Evolutionary conservation across 1,140 invertebrate genomes (phyloP).

Genomic region (Temnothorax nylanderi): DNA sequence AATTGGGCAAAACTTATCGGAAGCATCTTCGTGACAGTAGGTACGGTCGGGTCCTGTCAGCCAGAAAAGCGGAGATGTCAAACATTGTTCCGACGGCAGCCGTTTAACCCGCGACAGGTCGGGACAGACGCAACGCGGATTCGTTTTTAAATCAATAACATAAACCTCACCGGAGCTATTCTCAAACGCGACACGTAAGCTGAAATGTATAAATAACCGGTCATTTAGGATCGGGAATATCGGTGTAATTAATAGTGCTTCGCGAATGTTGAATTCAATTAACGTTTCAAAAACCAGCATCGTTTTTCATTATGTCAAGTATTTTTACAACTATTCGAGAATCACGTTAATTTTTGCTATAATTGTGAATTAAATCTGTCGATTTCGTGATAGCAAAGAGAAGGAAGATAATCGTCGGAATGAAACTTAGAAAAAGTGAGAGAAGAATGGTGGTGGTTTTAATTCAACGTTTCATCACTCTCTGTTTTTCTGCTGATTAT

Average conservation of each 20-base stretch:
- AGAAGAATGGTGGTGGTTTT: neutral
- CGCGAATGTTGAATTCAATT: neutral
- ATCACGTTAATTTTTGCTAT: neutral
- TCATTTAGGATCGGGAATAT: neutral
- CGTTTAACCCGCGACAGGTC: slow-evolving; percentile 20
- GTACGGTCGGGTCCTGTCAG: slow-evolving; percentile 68
- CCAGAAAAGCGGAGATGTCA: slow-evolving; percentile 60
- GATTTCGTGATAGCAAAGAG: neutral
- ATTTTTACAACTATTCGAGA: neutral
- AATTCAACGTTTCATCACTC: neutral
- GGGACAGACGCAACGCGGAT: neutral
- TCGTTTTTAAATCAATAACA: slow-evolving; percentile 33
- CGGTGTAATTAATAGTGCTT: neutral
- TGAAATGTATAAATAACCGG: slow-evolving; percentile 32
- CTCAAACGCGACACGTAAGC: neutral
- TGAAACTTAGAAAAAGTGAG: neutral
- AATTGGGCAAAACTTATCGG: slow-evolving; percentile 13
- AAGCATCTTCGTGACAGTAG: slow-evolving; percentile 70
- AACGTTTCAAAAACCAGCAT: neutral
- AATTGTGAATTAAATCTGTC: neutral
- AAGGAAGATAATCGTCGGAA: neutral
- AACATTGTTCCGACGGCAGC: slow-evolving; percentile 71
- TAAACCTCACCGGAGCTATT: slow-evolving; percentile 20
- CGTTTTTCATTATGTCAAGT: neutral
- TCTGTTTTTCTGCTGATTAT: neutral